These are phyloP conservation scores for Drosophila setosimentum DNA, from an alignment of 2,888 invertebrate species.

Conservation along the genomic window DNA sequence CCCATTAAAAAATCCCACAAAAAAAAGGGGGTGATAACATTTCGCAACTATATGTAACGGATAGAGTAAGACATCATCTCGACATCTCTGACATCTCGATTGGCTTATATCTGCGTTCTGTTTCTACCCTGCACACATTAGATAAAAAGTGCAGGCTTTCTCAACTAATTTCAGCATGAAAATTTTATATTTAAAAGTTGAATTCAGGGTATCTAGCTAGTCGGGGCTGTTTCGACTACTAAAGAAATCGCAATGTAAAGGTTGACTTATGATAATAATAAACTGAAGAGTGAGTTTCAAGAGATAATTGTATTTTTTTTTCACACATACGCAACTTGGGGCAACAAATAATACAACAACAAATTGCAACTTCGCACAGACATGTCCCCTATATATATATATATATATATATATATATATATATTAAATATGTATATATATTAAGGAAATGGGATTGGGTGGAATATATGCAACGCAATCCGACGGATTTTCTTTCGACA, in stretches of 20 bases:
- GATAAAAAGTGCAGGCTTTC: neutral
- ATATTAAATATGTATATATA: neutral
- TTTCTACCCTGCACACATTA: neutral
- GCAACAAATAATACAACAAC: too few species aligned
- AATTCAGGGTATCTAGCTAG: neutral
- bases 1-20: too few species aligned
- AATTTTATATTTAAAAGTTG: neutral
- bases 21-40: neutral
- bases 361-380: too few species aligned
- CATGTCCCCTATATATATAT: neutral
- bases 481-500: too few species aligned
- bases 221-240: neutral
- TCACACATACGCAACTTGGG: too few species aligned
- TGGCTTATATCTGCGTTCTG: neutral
- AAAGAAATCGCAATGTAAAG: neutral
- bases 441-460: neutral
- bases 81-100: neutral
- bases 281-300: neutral
- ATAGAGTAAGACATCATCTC: neutral
- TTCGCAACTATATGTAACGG: neutral
- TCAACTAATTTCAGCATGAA: neutral
- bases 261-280: neutral
- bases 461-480: neutral
- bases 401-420: neutral
- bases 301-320: neutral